These are phyloP conservation scores for Sialia sialis DNA, from an alignment of 2,113 vertebrate species.

Conservation along the genomic window DNA sequence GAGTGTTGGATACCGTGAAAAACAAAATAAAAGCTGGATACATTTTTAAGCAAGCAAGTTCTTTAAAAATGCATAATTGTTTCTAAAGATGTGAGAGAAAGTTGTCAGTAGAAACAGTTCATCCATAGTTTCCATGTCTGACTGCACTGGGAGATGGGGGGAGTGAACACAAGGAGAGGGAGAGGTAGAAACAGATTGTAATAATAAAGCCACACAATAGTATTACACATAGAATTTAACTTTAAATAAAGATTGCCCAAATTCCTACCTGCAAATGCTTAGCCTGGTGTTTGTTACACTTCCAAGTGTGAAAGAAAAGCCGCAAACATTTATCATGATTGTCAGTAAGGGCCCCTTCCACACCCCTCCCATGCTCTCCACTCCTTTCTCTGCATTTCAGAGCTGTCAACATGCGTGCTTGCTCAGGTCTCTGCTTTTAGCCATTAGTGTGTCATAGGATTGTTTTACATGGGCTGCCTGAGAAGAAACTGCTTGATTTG, in stretches of 20 bases:
- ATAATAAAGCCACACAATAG: constrained; percentile 53
- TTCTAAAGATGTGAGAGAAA: neutral
- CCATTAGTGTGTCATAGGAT: neutral
- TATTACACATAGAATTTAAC: constrained; percentile 14
- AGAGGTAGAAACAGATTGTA: constrained; percentile 49
- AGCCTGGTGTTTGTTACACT: constrained; percentile 43
- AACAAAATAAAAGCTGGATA: neutral
- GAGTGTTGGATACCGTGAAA: neutral
- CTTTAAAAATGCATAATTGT: neutral
- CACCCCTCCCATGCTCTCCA: neutral
- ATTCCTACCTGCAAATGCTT: constrained; percentile 46
- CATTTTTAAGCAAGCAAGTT: neutral
- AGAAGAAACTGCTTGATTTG: neutral
- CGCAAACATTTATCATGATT: constrained; percentile 55
- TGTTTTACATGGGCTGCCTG: constrained; percentile 1
- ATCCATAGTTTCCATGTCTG: neutral
- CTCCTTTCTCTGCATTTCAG: neutral
- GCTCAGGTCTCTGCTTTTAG: neutral
- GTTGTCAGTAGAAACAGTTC: neutral
- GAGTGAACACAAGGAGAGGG: neutral
- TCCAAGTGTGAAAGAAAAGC: constrained; percentile 57
- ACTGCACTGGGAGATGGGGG: neutral
- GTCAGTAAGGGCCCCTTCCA: constrained; percentile 17
- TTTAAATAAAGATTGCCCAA: constrained; percentile 26
- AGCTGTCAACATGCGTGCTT: constrained; percentile 13